Conservation (phyloP, 1,140 invertebrate genomes). For the Drosophila pseudoobscura region DNA sequence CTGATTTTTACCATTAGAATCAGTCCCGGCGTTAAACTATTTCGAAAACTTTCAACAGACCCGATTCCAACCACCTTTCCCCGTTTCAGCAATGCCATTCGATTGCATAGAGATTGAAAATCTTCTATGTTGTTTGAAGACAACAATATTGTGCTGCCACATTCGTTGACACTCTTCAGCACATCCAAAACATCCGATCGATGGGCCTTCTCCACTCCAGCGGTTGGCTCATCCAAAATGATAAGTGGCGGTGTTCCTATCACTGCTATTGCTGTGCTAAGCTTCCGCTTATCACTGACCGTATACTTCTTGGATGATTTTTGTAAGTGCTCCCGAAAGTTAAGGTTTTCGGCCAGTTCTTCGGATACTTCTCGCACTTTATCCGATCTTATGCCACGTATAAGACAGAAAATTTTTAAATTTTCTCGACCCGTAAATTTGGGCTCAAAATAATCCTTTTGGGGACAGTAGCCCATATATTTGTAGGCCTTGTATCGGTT, state of each 20-base stretch:
- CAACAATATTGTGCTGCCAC: slow-evolving; percentile 23
- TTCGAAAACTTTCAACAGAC: slow-evolving; percentile 15
- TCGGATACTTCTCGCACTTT: background rate
- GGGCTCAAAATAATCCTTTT: slow-evolving; percentile 9
- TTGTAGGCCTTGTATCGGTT: slow-evolving; percentile 12
- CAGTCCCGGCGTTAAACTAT: slow-evolving; percentile 1
- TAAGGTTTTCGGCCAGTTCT: slow-evolving; percentile 13
- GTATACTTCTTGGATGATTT: slow-evolving; percentile 5
- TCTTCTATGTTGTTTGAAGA: slow-evolving; percentile 30
- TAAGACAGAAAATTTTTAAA: slow-evolving; percentile 24
- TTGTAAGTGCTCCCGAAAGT: slow-evolving; percentile 8
- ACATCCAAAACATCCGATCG: slow-evolving; percentile 18
- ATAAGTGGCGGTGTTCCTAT: slow-evolving; percentile 26
- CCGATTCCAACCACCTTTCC: slow-evolving; percentile 17
- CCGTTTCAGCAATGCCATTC: slow-evolving; percentile 12
- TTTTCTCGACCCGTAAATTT: slow-evolving; percentile 24
- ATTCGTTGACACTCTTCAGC: slow-evolving; percentile 19
- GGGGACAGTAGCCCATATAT: slow-evolving; percentile 20
- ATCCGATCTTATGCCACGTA: slow-evolving; percentile 1
- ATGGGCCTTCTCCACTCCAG: slow-evolving; percentile 21
- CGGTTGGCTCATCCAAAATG: slow-evolving; percentile 23
- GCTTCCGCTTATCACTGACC: slow-evolving; percentile 20
- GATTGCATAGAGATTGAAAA: slow-evolving; percentile 25
- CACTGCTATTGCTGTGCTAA: slow-evolving; percentile 19
- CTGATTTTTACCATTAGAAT: slow-evolving; percentile 22